phyloP scores from a whole-genome alignment of 2,113 vertebrate species.

The Mugil cephalus region DNA sequence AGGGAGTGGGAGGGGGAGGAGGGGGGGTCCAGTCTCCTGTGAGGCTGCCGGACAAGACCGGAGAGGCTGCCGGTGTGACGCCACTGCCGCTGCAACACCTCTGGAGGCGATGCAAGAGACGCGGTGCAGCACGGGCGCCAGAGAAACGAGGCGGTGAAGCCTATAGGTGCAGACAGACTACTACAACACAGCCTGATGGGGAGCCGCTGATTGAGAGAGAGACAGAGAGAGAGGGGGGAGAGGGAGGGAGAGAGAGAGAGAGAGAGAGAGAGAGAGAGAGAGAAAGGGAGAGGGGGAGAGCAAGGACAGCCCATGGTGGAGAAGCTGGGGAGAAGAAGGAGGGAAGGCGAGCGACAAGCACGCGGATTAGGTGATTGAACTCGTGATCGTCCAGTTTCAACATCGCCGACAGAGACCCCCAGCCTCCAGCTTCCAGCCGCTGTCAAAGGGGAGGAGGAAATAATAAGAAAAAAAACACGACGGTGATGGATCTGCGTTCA shows the following conservation, averaged over 20 bases:
- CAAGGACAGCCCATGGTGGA: constrained; percentile 21
- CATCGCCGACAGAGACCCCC: constrained; percentile 32
- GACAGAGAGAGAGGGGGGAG: not conserved
- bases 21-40: constrained; percentile 23
- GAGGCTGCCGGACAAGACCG: constrained; percentile 25
- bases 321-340: constrained; percentile 29
- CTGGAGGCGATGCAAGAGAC: constrained; percentile 59
- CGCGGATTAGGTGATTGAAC: constrained; percentile 48
- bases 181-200: constrained; percentile 51
- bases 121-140: constrained; percentile 47
- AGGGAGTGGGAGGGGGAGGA: not conserved
- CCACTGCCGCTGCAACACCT: constrained; percentile 49
- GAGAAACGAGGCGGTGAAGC: constrained; percentile 13
- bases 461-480: not conserved
- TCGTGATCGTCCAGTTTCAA: constrained; percentile 29
- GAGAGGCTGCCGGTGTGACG: constrained; percentile 35
- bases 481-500: constrained; percentile 55
- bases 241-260: not conserved
- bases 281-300: constrained; percentile 7
- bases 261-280: constrained; percentile 6
- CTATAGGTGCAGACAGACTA: constrained; percentile 38
- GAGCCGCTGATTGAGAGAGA: constrained; percentile 39
- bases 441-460: not conserved
- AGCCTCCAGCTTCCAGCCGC: not conserved
- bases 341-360: constrained; percentile 36